Conservation (phyloP, 2,113 vertebrate species). For the Microtus montanus region DNA sequence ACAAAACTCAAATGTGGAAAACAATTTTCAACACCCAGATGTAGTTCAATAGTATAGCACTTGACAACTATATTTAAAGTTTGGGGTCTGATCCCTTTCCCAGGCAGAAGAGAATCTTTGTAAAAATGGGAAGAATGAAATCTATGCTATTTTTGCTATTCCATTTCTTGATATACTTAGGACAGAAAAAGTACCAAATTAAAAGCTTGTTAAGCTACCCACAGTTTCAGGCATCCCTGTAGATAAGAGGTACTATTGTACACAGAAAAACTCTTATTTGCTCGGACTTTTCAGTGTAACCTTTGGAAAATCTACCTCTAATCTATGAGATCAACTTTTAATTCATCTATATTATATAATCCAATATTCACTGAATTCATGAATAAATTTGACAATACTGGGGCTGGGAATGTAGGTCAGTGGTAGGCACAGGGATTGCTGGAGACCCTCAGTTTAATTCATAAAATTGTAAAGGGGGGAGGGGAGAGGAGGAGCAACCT, state of each 20-base stretch:
- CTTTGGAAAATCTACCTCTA: slow-evolving; percentile 3
- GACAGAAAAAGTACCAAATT: neutral
- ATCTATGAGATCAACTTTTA: slow-evolving; percentile 24
- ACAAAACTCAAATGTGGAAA: neutral
- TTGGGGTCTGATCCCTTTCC: neutral
- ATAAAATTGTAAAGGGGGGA: neutral
- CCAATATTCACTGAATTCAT: neutral
- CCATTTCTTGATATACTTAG: neutral
- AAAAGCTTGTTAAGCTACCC: neutral
- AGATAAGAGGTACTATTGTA: neutral
- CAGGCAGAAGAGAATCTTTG: neutral
- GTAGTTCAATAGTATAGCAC: neutral
- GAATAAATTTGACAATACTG: neutral
- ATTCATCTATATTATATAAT: neutral
- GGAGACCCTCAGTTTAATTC: neutral
- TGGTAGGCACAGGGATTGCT: neutral
- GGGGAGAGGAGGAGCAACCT: neutral
- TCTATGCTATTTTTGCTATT: neutral
- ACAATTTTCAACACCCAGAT: neutral
- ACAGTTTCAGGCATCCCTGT: neutral
- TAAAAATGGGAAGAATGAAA: neutral
- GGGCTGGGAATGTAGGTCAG: neutral
- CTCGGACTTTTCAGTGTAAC: slow-evolving; percentile 6
- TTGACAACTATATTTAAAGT: neutral
- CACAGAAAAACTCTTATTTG: neutral